These are phyloP conservation scores for Drosophila sucinea DNA, from an alignment of 1,140 invertebrate genomes.

Conservation along the genomic window DNA sequence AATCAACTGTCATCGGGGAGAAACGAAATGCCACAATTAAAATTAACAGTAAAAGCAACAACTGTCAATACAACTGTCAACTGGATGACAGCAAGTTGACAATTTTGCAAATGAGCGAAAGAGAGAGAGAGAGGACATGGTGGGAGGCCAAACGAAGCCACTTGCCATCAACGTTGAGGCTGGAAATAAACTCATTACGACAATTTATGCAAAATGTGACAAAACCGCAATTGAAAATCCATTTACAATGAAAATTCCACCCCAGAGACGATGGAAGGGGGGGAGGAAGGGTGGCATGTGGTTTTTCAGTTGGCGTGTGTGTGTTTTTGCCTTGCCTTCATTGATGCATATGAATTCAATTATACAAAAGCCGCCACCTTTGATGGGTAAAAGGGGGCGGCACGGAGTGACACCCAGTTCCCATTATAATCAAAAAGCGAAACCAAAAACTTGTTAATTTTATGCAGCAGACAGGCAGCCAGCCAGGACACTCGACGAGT, in stretches of 20 bases:
- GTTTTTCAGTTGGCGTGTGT: constrained; percentile 29
- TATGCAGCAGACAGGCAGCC: constrained; percentile 65
- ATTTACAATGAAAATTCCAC: constrained; percentile 80
- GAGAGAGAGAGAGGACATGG: not conserved
- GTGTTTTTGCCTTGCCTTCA: constrained; percentile 52
- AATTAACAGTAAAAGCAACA: constrained; percentile 68
- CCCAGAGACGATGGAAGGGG: constrained; percentile 18
- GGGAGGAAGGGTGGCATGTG: not conserved
- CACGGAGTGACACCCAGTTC: constrained; percentile 37
- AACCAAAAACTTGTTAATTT: constrained; percentile 77
- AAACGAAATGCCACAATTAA: constrained; percentile 67
- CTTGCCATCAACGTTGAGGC: constrained; percentile 36
- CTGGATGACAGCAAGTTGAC: constrained; percentile 66
- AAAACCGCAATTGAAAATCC: constrained; percentile 82
- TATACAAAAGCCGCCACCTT: constrained; percentile 76
- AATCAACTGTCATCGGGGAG: constrained; percentile 33
- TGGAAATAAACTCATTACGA: constrained; percentile 77
- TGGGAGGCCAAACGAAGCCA: constrained; percentile 59
- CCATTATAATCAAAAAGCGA: constrained; percentile 56
- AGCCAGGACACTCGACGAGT: constrained; percentile 32
- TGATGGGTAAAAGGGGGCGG: constrained; percentile 14
- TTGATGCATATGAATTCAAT: constrained; percentile 83
- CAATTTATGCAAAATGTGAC: constrained; percentile 81
- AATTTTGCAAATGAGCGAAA: constrained; percentile 63
- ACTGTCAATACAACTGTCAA: constrained; percentile 75